Base-by-base conservation (phyloP, 2,113 vertebrate species). In the Shinisaurus crocodilurus region DNA sequence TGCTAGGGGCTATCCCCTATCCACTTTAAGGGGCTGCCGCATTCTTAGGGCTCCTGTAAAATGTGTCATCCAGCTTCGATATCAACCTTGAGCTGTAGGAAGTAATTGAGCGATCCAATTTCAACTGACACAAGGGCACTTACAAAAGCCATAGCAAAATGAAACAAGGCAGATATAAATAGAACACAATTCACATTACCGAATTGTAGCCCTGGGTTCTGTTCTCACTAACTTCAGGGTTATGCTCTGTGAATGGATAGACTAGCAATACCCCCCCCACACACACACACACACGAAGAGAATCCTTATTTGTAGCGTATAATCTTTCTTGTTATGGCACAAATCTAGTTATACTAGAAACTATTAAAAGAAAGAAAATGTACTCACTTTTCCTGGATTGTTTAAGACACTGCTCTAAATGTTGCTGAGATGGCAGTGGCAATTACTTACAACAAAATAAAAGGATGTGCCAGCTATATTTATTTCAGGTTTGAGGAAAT, bases 21-120 rank as follows among this genome's bases (percentile, higher is more conserved):
- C n/a, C n/a, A n/a, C n/a, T n/a, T n/a, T n/a, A n/a, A 3, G 10
- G 77, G 8, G 74, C 10, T 60, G 29, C 50, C 25, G n/a, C 3
- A 79, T 77, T 87, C 80, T 85, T 89, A 93, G 45, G 34, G 74
- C 29, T 48, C 90, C 25, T 86, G 5, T 60, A 89, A 91, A 75
- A 72, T 0, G 57, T 16, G 13, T 40, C 60, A 92, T 20, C 0
- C 20, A 34, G 5, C 54, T 85, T 92, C 74, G 74, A 0, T 37
- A 90, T n/a, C 0, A 0, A 16, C 43, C 32, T 72, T 87, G 69
- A 80, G 69, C 67, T 67, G 65, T 80, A 43, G 40, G 75, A 89
- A 48, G 70, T 88, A 34, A 91, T 0, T 88, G 80, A 91, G 75
- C 54, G 72, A 80, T 86, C 3, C 23, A 60, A 89, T 34, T 57